Conservation (phyloP, 2,888 invertebrate genomes). For the Trichogramma dendrolimi region DNA sequence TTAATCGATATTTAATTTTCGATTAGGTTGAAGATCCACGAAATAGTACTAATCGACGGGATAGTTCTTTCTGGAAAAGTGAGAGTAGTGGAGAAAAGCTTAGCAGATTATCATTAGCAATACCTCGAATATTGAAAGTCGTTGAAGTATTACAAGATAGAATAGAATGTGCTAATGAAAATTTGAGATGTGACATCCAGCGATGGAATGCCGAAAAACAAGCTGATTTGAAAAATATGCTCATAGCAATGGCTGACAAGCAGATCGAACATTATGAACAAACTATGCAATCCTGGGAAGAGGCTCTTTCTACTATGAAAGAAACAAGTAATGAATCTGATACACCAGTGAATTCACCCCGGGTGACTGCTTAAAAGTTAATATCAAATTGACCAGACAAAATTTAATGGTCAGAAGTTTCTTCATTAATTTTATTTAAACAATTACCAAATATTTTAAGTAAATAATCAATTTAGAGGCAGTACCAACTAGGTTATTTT, state of each 20-base stretch:
- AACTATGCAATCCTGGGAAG: constrained; percentile 58
- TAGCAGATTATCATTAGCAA: constrained; percentile 49
- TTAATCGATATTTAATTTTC: neutral
- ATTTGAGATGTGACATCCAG: constrained; percentile 64
- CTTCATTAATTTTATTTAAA: constrained; percentile 19
- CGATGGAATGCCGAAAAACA: constrained; percentile 66
- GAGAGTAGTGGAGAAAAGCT: constrained; percentile 59
- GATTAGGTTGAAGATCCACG: constrained; percentile 26
- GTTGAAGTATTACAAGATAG: constrained; percentile 60
- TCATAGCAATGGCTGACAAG: constrained; percentile 61
- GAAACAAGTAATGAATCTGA: constrained; percentile 41
- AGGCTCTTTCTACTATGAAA: constrained; percentile 49
- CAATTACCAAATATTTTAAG: constrained; percentile 17
- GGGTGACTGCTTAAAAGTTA: constrained; percentile 36
- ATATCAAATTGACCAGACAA: constrained; percentile 7
- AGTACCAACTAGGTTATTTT: constrained; percentile 11
- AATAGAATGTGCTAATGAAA: constrained; percentile 66
- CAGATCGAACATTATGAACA: constrained; percentile 65
- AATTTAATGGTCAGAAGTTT: constrained; percentile 12
- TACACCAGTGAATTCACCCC: constrained; percentile 34
- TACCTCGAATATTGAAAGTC: constrained; percentile 56
- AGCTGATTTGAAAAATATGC: constrained; percentile 60
- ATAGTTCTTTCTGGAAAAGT: constrained; percentile 59
- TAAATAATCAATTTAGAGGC: constrained; percentile 1
- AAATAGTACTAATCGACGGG: constrained; percentile 43